phyloP scores from a whole-genome alignment of 2,797 vertebrate species.

The Pseudocheirus occidentalis region DNA sequence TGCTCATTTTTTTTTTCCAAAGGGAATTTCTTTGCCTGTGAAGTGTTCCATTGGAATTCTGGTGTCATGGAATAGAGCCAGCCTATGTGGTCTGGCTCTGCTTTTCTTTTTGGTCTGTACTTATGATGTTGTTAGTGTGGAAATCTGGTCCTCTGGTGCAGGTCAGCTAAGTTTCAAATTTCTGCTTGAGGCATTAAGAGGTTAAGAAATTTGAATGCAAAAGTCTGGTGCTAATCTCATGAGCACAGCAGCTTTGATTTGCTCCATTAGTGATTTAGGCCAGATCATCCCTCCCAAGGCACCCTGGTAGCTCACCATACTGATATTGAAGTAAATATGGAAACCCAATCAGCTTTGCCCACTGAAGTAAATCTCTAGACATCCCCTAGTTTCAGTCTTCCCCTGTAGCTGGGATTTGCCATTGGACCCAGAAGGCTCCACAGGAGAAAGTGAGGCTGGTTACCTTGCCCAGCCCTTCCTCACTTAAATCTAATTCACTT shows the following conservation, averaged over 20 bases:
- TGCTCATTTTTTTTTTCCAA: neutral
- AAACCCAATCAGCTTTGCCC: neutral
- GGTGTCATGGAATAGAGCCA: constrained; percentile 26
- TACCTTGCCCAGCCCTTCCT: too few relatives aligned
- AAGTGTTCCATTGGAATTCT: neutral
- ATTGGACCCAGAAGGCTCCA: too few relatives aligned
- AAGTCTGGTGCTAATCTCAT: neutral
- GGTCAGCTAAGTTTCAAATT: neutral
- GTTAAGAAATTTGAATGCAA: neutral
- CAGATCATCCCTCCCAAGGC: neutral
- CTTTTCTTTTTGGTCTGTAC: neutral
- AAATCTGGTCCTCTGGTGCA: neutral
- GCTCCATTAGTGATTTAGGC: neutral
- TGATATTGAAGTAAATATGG: neutral
- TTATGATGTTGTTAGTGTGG: neutral
- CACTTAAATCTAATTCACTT: too few relatives aligned
- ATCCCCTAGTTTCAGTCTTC: neutral
- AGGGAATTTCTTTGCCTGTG: neutral
- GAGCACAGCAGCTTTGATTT: neutral
- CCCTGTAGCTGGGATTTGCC: neutral
- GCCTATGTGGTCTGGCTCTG: constrained; percentile 48
- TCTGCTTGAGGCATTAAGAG: neutral
- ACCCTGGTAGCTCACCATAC: neutral
- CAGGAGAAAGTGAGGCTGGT: too few relatives aligned
- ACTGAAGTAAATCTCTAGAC: neutral